Evolutionary conservation across 2,113 vertebrate genomes (phyloP).

Genomic region (Heterotis niloticus): DNA sequence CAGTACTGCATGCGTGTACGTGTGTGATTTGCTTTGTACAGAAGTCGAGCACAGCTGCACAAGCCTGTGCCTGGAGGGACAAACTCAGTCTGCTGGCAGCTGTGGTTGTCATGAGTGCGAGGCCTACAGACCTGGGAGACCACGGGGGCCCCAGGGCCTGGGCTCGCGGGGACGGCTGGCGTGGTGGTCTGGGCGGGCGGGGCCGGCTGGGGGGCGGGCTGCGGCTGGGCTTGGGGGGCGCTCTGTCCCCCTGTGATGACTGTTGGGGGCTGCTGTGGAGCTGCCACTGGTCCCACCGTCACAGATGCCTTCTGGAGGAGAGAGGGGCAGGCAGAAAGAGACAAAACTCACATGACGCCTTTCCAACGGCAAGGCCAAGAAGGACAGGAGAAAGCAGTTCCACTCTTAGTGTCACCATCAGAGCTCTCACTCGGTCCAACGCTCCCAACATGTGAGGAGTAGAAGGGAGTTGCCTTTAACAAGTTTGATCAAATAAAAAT

Average conservation of each 20-base stretch:
- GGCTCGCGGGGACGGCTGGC: conserved; percentile 55
- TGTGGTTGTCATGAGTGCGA: conserved; percentile 33
- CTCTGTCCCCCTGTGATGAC: conserved; percentile 38
- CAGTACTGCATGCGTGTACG: not conserved
- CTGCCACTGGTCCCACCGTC: conserved; percentile 50
- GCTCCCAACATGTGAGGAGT: conserved; percentile 42
- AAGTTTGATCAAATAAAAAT: too few relatives aligned
- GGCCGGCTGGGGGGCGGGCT: conserved; percentile 62
- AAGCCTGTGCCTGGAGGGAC: conserved; percentile 46
- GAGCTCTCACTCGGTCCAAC: conserved; percentile 54
- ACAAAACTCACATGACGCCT: conserved; percentile 68
- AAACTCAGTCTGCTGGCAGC: conserved; percentile 54
- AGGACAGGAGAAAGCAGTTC: conserved; percentile 60
- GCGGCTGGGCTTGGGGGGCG: conserved; percentile 44
- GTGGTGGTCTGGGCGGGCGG: conserved; percentile 42
- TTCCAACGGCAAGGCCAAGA: conserved; percentile 65
- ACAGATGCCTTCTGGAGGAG: conserved; percentile 61
- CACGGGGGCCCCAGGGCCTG: conserved; percentile 64
- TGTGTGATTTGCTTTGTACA: not conserved
- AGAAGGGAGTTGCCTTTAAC: conserved; percentile 19
- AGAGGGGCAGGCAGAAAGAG: conserved; percentile 55
- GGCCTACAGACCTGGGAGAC: conserved; percentile 66
- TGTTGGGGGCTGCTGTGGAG: conserved; percentile 38
- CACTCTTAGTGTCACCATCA: conserved; percentile 62
- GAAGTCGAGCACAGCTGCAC: conserved; percentile 33